These are phyloP conservation scores for Cricetomys ansorgei DNA, from an alignment of 2,113 vertebrate species.

Conservation along the genomic window DNA sequence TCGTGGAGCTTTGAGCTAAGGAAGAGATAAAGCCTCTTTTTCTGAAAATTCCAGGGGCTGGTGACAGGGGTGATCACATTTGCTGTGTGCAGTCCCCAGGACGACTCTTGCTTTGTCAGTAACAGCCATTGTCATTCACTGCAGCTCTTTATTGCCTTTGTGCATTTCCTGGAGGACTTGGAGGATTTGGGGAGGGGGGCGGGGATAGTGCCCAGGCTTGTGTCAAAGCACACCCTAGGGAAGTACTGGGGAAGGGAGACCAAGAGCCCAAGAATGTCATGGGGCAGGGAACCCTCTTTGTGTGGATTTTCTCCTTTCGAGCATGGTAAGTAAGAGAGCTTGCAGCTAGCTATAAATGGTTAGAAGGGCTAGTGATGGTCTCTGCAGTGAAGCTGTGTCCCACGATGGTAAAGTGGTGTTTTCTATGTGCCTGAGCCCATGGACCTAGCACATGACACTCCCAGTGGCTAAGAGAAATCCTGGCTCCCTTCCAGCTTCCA, in stretches of 20 bases:
- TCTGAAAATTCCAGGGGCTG: background rate
- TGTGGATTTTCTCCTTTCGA: background rate
- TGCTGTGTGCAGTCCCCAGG: background rate
- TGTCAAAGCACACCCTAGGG: background rate
- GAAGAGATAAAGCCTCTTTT: background rate
- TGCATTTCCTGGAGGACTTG: constrained; percentile 5
- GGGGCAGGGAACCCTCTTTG: background rate
- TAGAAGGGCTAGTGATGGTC: too few species aligned
- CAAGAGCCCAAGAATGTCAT: background rate
- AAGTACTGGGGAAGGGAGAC: background rate
- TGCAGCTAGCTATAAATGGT: too few species aligned
- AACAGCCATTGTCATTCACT: background rate
- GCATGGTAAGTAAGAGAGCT: background rate
- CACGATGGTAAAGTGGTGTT: background rate
- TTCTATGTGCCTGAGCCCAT: background rate
- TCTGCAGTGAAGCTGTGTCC: background rate
- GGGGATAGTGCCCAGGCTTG: background rate
- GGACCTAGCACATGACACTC: background rate
- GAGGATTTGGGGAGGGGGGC: background rate
- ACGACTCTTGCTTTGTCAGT: background rate
- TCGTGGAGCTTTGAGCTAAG: background rate
- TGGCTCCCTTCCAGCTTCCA: background rate
- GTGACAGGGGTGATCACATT: background rate
- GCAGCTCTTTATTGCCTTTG: constrained; percentile 12
- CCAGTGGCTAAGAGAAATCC: background rate